These are phyloP conservation scores for Nymphalis io DNA, from an alignment of 1,140 invertebrate genomes.

Conservation along the genomic window DNA sequence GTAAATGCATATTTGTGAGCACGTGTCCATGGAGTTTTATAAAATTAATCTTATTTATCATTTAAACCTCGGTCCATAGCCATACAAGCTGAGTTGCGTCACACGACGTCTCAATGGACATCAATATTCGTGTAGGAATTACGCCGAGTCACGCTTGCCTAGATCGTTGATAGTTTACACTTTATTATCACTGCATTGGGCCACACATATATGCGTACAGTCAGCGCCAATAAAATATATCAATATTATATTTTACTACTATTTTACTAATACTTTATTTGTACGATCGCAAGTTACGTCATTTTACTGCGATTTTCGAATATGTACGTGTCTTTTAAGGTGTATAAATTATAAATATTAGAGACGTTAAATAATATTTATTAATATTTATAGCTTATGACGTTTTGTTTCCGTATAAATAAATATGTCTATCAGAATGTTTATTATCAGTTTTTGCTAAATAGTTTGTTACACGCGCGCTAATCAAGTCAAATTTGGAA, in stretches of 20 bases:
- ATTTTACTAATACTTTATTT: neutral
- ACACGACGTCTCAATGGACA: slow-evolving; percentile 17
- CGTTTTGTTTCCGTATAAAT: no score
- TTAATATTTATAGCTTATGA: no score
- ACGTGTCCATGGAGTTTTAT: neutral
- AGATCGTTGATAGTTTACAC: slow-evolving; percentile 10
- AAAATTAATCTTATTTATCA: slow-evolving; percentile 12
- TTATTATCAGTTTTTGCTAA: no score
- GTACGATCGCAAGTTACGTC: neutral
- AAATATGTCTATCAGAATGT: no score
- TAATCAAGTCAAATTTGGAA: no score
- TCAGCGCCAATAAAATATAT: neutral
- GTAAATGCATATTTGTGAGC: neutral
- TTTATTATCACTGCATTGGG: slow-evolving; percentile 11
- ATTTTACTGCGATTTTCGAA: no score
- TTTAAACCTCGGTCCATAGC: neutral
- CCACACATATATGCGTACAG: slow-evolving; percentile 10
- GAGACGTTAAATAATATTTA: no score
- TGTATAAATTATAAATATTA: no score
- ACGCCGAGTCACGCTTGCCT: slow-evolving; percentile 19
- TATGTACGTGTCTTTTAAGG: no score
- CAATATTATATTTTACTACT: neutral
- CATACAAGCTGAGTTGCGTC: slow-evolving; percentile 8
- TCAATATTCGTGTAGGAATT: slow-evolving; percentile 15
- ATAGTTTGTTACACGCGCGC: no score